These are phyloP conservation scores for Takifugu rubripes DNA, from an alignment of 2,797 vertebrate species.

Conservation along the genomic window DNA sequence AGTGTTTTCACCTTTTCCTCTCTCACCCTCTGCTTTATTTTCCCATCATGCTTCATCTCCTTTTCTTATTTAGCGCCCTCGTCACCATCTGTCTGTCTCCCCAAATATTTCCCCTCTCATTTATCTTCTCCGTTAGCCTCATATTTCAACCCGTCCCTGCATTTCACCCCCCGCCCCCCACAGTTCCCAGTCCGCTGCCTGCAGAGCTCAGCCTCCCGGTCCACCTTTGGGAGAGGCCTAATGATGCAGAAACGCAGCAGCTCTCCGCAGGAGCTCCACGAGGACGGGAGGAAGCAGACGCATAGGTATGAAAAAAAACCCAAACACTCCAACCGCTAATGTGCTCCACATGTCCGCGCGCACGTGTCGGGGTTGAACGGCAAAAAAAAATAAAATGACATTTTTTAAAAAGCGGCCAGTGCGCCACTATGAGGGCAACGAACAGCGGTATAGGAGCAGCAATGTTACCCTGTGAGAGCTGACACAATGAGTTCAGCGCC, in stretches of 20 bases:
- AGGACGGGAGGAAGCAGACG: constrained; percentile 41
- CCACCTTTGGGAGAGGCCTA: constrained; percentile 49
- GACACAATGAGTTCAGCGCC: constrained; percentile 67
- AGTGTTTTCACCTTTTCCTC: neutral
- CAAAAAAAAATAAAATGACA: neutral
- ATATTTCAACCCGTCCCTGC: constrained; percentile 5
- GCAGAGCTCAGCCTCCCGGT: constrained; percentile 24
- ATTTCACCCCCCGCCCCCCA: constrained; percentile 31
- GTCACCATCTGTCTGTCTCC: neutral
- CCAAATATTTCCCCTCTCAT: constrained; percentile 8
- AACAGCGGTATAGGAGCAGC: constrained; percentile 58
- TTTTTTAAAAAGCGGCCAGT: constrained; percentile 11
- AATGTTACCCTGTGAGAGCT: constrained; percentile 60
- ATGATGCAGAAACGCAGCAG: constrained; percentile 60
- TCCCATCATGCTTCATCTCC: neutral
- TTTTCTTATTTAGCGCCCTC: neutral
- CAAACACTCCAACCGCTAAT: constrained; percentile 34
- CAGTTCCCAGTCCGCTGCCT: constrained; percentile 38
- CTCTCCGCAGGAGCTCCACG: constrained; percentile 33
- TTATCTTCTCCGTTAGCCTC: constrained; percentile 16
- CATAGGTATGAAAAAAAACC: constrained; percentile 19
- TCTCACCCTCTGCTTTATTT: constrained; percentile 7
- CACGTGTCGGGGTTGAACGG: constrained; percentile 28
- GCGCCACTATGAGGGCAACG: constrained; percentile 37
- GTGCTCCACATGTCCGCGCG: constrained; percentile 10